These are phyloP conservation scores for Lepisosteus osseus DNA, from an alignment of 2,113 vertebrate species.

Conservation along the genomic window DNA sequence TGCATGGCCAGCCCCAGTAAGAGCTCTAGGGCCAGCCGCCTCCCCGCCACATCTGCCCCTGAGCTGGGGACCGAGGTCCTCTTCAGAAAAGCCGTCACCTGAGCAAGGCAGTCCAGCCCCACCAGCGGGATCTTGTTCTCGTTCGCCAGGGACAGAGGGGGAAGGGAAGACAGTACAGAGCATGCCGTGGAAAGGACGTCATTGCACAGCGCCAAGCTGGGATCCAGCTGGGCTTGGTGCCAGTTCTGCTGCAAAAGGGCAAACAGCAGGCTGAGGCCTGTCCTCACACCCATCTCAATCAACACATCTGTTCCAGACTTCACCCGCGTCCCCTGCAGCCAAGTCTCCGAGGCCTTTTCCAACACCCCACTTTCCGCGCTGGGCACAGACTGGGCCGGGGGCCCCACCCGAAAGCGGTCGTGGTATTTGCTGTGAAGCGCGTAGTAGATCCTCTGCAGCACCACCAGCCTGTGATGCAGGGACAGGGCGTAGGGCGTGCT, in stretches of 20 bases:
- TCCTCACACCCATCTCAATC: conserved; percentile 77
- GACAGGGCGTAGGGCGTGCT: conserved; percentile 64
- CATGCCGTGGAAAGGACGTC: conserved; percentile 70
- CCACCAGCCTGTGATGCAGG: conserved; percentile 66
- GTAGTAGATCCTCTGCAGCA: conserved; percentile 71
- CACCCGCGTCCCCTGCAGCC: conserved; percentile 44
- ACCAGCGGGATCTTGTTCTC: conserved; percentile 75
- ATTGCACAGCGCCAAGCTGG: conserved; percentile 67
- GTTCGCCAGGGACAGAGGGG: conserved; percentile 71
- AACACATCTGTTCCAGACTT: conserved; percentile 71
- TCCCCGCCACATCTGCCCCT: conserved; percentile 61
- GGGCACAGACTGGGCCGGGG: conserved; percentile 51
- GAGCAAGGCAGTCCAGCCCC: conserved; percentile 69
- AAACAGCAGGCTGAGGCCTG: conserved; percentile 72
- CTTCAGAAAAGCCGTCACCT: conserved; percentile 72
- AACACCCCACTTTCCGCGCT: conserved; percentile 50
- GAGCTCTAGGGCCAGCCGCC: conserved; percentile 67
- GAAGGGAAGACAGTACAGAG: conserved; percentile 67
- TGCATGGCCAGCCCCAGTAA: conserved; percentile 70
- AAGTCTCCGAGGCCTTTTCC: conserved; percentile 52
- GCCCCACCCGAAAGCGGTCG: conserved; percentile 59
- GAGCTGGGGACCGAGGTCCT: conserved; percentile 63
- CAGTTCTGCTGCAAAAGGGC: conserved; percentile 74
- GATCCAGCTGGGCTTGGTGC: conserved; percentile 54
- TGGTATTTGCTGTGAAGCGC: conserved; percentile 75